Evolutionary conservation across 2,113 vertebrate genomes (phyloP).

Genomic region (Zosterops borbonicus): DNA sequence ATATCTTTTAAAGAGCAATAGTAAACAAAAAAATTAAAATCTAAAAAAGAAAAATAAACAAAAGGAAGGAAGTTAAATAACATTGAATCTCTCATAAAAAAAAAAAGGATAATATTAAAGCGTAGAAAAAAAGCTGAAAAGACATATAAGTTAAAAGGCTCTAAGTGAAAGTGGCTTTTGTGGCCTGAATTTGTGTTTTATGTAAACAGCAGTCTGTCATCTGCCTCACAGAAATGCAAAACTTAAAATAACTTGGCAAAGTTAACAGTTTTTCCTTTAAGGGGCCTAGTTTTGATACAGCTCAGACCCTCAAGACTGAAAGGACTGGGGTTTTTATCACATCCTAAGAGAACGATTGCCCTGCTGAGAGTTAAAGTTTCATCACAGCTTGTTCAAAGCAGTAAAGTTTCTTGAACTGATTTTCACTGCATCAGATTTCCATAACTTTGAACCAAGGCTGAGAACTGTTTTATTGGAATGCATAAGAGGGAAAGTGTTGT

Average conservation of each 20-base stretch:
- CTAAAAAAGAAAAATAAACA: neutral
- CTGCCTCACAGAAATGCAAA: constrained; percentile 17
- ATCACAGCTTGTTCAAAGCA: constrained; percentile 2
- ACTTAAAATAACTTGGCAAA: neutral
- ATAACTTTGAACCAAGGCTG: constrained; percentile 19
- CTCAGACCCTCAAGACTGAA: neutral
- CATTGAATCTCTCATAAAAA: neutral
- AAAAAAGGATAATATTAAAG: neutral
- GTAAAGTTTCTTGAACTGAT: constrained; percentile 37
- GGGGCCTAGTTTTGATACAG: constrained; percentile 22
- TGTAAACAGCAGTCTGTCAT: constrained; percentile 40
- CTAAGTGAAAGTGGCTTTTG: constrained; percentile 45
- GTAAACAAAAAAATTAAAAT: neutral
- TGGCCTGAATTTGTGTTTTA: constrained; percentile 26
- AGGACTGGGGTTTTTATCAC: constrained; percentile 6
- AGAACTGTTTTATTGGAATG: constrained; percentile 19
- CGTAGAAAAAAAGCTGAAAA: neutral
- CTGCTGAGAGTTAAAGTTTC: constrained; percentile 40
- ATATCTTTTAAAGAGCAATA: neutral
- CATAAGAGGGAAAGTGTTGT: neutral
- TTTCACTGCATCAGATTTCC: constrained; percentile 51
- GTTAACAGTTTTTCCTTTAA: neutral
- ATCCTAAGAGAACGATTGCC: constrained; percentile 10
- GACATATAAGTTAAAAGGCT: neutral
- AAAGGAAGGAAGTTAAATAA: neutral